Conservation (phyloP, 2,888 invertebrate genomes). For the Hesperia comma region DNA sequence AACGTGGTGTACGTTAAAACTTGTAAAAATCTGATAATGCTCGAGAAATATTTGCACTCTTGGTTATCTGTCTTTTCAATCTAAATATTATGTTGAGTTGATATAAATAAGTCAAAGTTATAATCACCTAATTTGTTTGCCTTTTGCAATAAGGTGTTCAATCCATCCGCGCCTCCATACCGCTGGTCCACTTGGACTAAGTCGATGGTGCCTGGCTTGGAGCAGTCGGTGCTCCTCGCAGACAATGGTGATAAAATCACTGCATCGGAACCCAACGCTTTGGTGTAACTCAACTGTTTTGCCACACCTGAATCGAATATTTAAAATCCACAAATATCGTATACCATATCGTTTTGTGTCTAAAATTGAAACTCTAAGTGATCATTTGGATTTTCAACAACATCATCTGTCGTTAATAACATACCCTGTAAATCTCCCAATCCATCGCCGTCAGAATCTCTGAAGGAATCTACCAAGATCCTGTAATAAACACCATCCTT, state of each 20-base stretch:
- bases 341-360: too few species aligned
- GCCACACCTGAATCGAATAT: slow-evolving; percentile 55
- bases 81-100: too few species aligned
- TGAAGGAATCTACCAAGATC: slow-evolving; percentile 92
- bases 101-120: not conserved
- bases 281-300: slow-evolving; percentile 72
- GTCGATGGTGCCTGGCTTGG: slow-evolving; percentile 90
- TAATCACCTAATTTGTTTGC: slow-evolving; percentile 73
- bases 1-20: too few species aligned
- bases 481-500: slow-evolving; percentile 91
- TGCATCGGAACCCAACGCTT: slow-evolving; percentile 73
- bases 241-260: slow-evolving; percentile 68
- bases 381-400: too few species aligned
- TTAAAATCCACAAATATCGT: not conserved
- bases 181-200: slow-evolving; percentile 87
- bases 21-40: too few species aligned
- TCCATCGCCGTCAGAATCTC: slow-evolving; percentile 92
- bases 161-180: slow-evolving; percentile 87
- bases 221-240: slow-evolving; percentile 82
- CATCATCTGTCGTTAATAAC: slow-evolving; percentile 14
- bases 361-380: too few species aligned
- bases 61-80: too few species aligned
- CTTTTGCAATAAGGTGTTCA: slow-evolving; percentile 80
- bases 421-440: slow-evolving; percentile 92
- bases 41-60: too few species aligned